Base-by-base conservation (phyloP, 2,888 invertebrate genomes). In the Callinectes sapidus region DNA sequence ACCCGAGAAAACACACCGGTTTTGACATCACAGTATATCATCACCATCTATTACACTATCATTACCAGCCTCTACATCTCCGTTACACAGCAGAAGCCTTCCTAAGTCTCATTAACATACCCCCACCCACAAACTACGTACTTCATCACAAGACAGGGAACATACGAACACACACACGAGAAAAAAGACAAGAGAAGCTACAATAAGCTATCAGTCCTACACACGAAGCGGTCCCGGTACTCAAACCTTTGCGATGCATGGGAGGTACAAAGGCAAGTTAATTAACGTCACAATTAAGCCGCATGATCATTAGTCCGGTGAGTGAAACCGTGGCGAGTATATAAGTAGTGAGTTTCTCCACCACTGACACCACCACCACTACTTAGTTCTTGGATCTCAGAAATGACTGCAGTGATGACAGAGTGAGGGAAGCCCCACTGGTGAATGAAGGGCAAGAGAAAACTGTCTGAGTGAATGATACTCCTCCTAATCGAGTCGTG, bases 401-500 rank as follows among this genome's bases (percentile, higher is more conserved):
- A 61, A 10, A 61, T 23, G 23, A 18, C 18, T 61, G 5, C 61
- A 23, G 6, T 23, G 13, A 23, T 5, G 23, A 61, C 23, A 61
- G 61, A 61, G 23, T 61, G 23, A 61, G 1, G 2, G 10, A 1
- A 61, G 5, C 61, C 23, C 61, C 18, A 23, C 18, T 10, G n/a
- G 28, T 71, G 71, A n/a, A 71, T 71, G 28, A n/a, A n/a, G n/a
- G n/a, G 28, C 71, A 71, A 23, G 28, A n/a, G 71, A 71, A 71
- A 71, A 71, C n/a, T 48, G 28, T 71, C 8, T 28, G 10, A 71
- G 10, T 71, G 28, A 71, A 6, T 71, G 10, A 28, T 71, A 71
- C 71, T 71, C 5, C 23, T 28, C 71, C n/a, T 71, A n/a, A 28
- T 71, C 71, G 81, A 81, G 35, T 81, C 81, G 81, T 81, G 81